phyloP scores from a whole-genome alignment of 2,797 vertebrate species.

The Crenuchus spilurus region DNA sequence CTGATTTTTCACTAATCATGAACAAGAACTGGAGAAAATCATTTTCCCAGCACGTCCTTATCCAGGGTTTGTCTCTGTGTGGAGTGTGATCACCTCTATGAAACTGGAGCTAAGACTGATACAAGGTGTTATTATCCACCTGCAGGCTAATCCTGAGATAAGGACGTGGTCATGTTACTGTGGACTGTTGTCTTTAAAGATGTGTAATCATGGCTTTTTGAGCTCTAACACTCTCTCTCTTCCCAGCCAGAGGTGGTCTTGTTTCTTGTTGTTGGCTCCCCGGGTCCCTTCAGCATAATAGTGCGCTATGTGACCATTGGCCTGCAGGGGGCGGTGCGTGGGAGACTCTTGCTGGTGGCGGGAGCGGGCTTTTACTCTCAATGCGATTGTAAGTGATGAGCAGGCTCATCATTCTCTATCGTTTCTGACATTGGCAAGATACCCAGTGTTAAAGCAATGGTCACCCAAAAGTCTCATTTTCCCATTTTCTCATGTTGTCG shows the following conservation, averaged over 20 bases:
- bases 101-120: too few species aligned
- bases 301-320: slow-evolving; percentile 77
- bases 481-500: too few species aligned
- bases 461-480: not conserved
- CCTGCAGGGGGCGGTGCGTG: slow-evolving; percentile 71
- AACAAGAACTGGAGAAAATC: not conserved
- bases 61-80: not conserved
- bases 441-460: not conserved
- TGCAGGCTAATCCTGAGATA: not conserved
- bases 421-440: slow-evolving; percentile 40
- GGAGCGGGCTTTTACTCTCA: slow-evolving; percentile 80
- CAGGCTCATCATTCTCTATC: slow-evolving; percentile 47
- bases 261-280: slow-evolving; percentile 77
- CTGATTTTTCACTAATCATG: not conserved
- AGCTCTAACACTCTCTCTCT: slow-evolving; percentile 76
- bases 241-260: slow-evolving; percentile 84
- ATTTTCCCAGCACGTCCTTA: not conserved
- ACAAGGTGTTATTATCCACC: not conserved
- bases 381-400: slow-evolving; percentile 85
- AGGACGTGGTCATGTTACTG: not conserved
- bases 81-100: not conserved
- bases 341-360: slow-evolving; percentile 82
- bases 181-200: not conserved
- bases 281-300: slow-evolving; percentile 82
- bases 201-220: slow-evolving; percentile 59